Evolutionary conservation across 37 sponge, comb jelly and placozoan species (phyloP).

Genomic region (Chondrosia reniformis): DNA sequence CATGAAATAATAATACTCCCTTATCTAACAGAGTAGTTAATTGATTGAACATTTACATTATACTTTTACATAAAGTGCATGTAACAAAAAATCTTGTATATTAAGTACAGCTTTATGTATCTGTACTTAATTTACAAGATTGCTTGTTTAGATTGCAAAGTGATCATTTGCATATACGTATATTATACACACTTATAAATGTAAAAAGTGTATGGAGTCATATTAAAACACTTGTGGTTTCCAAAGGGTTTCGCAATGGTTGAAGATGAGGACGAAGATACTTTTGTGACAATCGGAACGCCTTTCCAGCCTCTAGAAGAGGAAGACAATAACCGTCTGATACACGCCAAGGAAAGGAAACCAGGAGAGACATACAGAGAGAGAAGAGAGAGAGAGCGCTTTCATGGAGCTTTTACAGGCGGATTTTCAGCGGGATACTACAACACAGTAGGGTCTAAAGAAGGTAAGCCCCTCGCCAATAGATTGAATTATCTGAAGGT

Average conservation of each 20-base stretch:
- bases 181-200: too few species aligned
- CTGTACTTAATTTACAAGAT: too few species aligned
- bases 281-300: conserved; percentile 70
- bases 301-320: conserved; percentile 75
- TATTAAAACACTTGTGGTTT: too few species aligned
- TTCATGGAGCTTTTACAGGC: conserved; percentile 99
- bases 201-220: too few species aligned
- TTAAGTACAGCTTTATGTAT: too few species aligned
- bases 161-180: too few species aligned
- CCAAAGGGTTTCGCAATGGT: not conserved
- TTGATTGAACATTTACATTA: too few species aligned
- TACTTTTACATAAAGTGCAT: too few species aligned
- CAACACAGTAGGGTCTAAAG: conserved; percentile 93
- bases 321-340: conserved; percentile 37
- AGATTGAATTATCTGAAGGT: not conserved
- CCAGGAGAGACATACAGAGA: conserved; percentile 68
- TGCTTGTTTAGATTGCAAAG: too few species aligned
- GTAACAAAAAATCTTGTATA: too few species aligned
- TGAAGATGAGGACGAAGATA: conserved; percentile 52
- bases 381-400: conserved; percentile 77
- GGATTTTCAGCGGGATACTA: conserved; percentile 98
- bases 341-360: conserved; percentile 37
- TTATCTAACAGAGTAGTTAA: not conserved
- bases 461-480: conserved; percentile 70
- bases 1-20: not conserved